Percentiles rank a stretch among this genome's conserved stretches.
phyloP scores from a whole-genome alignment of 2,797 vertebrate genomes.

The Phoxinus dragarum region DNA sequence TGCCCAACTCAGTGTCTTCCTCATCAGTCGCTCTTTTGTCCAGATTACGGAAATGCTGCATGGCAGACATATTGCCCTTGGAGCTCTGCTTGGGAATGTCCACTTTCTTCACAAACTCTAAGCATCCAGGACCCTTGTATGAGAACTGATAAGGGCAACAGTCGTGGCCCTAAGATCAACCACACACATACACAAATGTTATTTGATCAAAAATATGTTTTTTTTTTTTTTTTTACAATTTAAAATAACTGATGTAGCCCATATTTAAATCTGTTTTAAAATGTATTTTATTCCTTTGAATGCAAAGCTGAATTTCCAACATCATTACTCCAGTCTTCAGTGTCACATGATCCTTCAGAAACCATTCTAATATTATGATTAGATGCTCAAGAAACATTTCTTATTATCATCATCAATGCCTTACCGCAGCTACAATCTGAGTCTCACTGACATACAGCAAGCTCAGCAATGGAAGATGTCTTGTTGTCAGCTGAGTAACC shows the following conservation, averaged over 20 bases:
- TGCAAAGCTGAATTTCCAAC: not conserved
- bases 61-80: slow-evolving; percentile 77
- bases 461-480: slow-evolving; percentile 71
- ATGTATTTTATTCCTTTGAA: not conserved
- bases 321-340: not conserved
- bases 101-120: slow-evolving; percentile 79
- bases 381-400: not conserved
- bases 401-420: not conserved
- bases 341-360: not conserved
- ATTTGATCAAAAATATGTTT: not conserved
- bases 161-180: slow-evolving; percentile 77
- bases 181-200: not conserved
- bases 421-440: slow-evolving; percentile 75
- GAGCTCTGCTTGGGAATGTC: slow-evolving; percentile 77
- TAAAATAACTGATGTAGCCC: not conserved
- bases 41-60: slow-evolving; percentile 83
- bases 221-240: too few relatives aligned
- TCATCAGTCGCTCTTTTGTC: slow-evolving; percentile 81
- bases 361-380: not conserved
- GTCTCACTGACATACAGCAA: slow-evolving; percentile 75
- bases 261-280: not conserved
- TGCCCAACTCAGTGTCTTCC: slow-evolving; percentile 68
- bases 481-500: slow-evolving; percentile 75
- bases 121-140: slow-evolving; percentile 71
- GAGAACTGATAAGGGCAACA: slow-evolving; percentile 81